phyloP scores from a whole-genome alignment of 2,888 invertebrate species.

The Drosophila rellima region DNA sequence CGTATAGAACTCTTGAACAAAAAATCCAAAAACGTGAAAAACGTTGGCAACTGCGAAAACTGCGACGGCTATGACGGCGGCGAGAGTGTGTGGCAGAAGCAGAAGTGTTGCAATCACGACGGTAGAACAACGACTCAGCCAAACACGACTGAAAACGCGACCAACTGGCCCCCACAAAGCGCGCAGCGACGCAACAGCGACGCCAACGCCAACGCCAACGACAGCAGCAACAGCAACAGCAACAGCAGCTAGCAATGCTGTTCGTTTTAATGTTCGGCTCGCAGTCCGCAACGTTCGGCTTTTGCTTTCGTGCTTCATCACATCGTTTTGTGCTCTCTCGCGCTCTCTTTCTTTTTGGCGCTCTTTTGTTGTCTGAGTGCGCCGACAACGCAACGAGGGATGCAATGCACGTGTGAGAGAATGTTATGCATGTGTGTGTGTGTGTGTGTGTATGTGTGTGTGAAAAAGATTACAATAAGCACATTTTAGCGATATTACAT shows the following conservation, averaged over 20 bases:
- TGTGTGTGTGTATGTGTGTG: conserved; percentile 35
- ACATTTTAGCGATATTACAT: conserved; percentile 79
- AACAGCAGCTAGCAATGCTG: conserved; percentile 3
- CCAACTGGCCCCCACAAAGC: conserved; percentile 69
- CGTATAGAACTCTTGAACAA: conserved; percentile 42
- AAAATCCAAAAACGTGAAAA: conserved; percentile 65
- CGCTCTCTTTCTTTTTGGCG: conserved; percentile 42
- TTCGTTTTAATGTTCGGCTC: conserved; percentile 25
- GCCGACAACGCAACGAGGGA: conserved; percentile 54
- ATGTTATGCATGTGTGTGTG: conserved; percentile 14
- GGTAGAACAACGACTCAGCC: conserved; percentile 84
- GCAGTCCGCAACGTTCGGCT: conserved; percentile 1
- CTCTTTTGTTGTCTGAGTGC: conserved; percentile 29
- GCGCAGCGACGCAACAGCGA: conserved; percentile 20
- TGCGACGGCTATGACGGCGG: conserved; percentile 55
- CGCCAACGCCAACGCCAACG: conserved; percentile 26
- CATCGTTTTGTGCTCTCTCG: conserved; percentile 19
- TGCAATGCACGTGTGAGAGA: conserved; percentile 72
- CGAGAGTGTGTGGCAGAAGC: conserved; percentile 55
- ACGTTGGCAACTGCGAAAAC: conserved; percentile 56
- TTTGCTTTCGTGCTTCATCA: conserved; percentile 12
- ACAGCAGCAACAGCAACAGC: no score
- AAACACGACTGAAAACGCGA: conserved; percentile 57
- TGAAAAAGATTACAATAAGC: conserved; percentile 76
- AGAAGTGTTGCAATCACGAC: conserved; percentile 83